Base-by-base conservation (phyloP, 2,888 invertebrate species). In the Ectemnius continuus region DNA sequence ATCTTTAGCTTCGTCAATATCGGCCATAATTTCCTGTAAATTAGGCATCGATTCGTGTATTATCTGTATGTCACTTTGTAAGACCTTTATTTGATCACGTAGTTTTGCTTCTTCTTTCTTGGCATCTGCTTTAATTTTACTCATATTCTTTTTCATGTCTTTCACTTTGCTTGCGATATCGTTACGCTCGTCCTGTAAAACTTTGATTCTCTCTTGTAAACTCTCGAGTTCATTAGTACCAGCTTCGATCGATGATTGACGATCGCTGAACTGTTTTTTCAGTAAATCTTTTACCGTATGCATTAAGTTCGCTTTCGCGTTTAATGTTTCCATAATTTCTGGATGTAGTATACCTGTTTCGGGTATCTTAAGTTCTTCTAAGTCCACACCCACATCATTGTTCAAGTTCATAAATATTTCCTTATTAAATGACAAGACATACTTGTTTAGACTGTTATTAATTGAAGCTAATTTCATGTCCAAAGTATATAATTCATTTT, bases 401-500 rank as follows among this genome's bases (percentile, higher is more conserved):
- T 64, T 79, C 13, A 85, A 61, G 70, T 84, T 78, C 80, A 86
- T 75, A 36, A 88, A 81, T 61, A 90, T 82, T 28, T 87, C 83
- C 60, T 87, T 86, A 65, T 90, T 90, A 46, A 88, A 89, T 4
- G 82, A 82, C 16, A 88, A 70, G 47, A 90, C 72, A 3, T 79
- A 67, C 80, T 88, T 88, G 26, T 79, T 83, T 14, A 90, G 76
- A 73, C 81, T 85, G 48, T 82, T 85, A 62, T 83, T 86, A 20
- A 78, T 65, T 4, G 83, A 79, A n/a, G 87, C 79, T 8, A 87
- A 77, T 69, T 87, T 86, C 1, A 90, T 83, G 36, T 90, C 90
- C 45, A 86, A 72, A 4, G 84, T 75, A 61, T 86, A 89, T 4
- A 84, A n/a, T 65, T 89, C 86, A 36, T 88, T 88, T 46, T 87